Conservation (phyloP, 2,113 vertebrate genomes). For the Pycnonotus jocosus region DNA sequence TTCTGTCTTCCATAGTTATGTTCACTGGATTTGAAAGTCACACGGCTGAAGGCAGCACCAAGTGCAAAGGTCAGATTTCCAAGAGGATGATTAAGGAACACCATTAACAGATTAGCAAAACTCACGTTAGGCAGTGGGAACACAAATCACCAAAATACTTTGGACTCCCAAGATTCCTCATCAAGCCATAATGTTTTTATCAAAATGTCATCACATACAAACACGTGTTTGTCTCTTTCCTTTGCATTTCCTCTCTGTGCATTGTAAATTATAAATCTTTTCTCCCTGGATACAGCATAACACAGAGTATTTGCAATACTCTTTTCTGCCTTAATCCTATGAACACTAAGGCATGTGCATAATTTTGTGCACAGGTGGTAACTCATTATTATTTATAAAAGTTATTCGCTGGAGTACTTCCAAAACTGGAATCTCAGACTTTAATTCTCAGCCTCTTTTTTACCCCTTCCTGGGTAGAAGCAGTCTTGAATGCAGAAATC, state of each 20-base stretch:
- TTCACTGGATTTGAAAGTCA: neutral
- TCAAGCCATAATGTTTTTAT: neutral
- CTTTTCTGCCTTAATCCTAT: neutral
- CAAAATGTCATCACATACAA: neutral
- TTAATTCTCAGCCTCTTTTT: neutral
- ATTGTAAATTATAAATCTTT: neutral
- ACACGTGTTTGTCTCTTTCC: neutral
- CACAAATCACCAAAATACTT: neutral
- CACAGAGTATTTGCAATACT: neutral
- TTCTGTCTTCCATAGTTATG: neutral
- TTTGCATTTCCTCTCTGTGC: neutral
- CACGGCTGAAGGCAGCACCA: neutral
- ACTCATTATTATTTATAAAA: conserved; percentile 31
- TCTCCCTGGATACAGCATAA: neutral
- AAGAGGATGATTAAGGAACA: neutral
- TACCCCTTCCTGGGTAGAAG: neutral
- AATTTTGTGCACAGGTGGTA: conserved; percentile 1
- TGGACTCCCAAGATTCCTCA: neutral
- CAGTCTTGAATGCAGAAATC: neutral
- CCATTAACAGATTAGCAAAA: neutral
- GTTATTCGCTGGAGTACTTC: conserved; percentile 1
- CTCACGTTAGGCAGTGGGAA: neutral
- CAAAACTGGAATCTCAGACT: conserved; percentile 15
- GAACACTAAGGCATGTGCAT: neutral
- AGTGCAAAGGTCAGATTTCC: neutral